Base-by-base conservation (phyloP, 2,797 vertebrate species). In the Alcedo quadribrachys region DNA sequence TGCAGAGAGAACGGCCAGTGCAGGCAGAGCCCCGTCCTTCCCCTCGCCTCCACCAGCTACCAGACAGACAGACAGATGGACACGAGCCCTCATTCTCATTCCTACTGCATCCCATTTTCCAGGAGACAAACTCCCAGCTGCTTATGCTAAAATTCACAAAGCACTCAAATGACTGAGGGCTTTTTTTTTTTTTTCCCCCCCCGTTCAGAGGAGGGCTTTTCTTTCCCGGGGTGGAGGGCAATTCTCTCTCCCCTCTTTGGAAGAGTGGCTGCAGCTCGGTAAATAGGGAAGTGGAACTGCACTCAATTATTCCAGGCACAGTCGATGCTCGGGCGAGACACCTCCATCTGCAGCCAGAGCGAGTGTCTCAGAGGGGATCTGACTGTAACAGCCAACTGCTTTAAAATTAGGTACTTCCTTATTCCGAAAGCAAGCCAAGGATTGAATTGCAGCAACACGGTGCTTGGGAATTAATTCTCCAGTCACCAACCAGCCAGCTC, bases 331-430 rank as follows among this genome's bases (percentile, higher is more conserved):
- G 20, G 82, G 81, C 13, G 15, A 96, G 92, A 91, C 94, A 85
- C 83, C 86, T 93, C 94, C 91, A 68, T 85, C 87, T 87, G 95
- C 93, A 95, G 94, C 93, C 95, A 82, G 92, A 84, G 79, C 33
- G 6, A 81, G 83, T n/a, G 11, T 85, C 93, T 94, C 93, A 2
- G 32, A 73, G 81, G 91, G 89, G 89, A 92, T 80, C 87, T 30
- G 76, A 67, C 88, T 70, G 78, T 57, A 87, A 71, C 86, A 92
- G 90, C 91, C 95, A 93, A 90, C 75, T 79, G 93, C 88, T 87
- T 93, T 51, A 90, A 87, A 95, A 95, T 92, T 61, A 94, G 94
- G 90, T 35, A 92, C 81, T 96, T 97, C 95, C 96, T 95, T 55
- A 55, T 74, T 77, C 90, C 91, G 30, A 61, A 69, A 74, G 89